These are phyloP conservation scores for Merops nubicus DNA, from an alignment of 2,113 vertebrate genomes.

Conservation along the genomic window DNA sequence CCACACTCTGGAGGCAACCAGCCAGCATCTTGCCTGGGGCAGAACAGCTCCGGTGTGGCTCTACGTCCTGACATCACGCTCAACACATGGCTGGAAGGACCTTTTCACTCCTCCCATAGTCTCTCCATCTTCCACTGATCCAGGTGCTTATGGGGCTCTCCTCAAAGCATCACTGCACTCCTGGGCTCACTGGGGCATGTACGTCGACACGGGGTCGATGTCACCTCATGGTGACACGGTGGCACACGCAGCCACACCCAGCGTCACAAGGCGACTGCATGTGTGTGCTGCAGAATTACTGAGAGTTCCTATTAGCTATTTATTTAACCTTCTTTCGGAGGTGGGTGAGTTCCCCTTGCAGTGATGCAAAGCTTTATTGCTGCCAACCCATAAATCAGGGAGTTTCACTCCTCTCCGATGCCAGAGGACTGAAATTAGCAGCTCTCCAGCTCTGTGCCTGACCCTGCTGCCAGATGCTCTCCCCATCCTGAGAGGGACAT, in stretches of 20 bases:
- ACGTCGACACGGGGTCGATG: too few relatives aligned
- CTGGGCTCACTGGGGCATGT: too few relatives aligned
- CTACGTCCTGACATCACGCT: accelerated
- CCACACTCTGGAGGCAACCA: accelerated
- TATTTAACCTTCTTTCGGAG: slow-evolving; percentile 60
- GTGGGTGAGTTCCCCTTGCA: slow-evolving; percentile 37
- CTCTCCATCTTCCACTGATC: not conserved
- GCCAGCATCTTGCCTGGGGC: not conserved
- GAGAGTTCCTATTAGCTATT: slow-evolving; percentile 32
- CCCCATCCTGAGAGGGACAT: accelerated
- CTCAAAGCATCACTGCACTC: not conserved
- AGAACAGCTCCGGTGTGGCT: accelerated
- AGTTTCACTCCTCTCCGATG: not conserved
- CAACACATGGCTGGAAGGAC: accelerated
- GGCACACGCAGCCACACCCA: too few relatives aligned
- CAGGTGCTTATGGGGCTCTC: accelerated
- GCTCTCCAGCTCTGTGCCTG: not conserved
- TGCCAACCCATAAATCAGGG: slow-evolving; percentile 21
- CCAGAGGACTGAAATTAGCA: not conserved
- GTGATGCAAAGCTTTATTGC: not conserved
- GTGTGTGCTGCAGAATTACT: not conserved
- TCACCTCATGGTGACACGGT: too few relatives aligned
- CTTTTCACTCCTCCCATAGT: not conserved
- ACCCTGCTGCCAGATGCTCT: not conserved
- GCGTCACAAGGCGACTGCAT: not conserved